These are phyloP conservation scores for Lamellibrachia luymesi DNA, from an alignment of 1,140 invertebrate genomes.

Conservation along the genomic window DNA sequence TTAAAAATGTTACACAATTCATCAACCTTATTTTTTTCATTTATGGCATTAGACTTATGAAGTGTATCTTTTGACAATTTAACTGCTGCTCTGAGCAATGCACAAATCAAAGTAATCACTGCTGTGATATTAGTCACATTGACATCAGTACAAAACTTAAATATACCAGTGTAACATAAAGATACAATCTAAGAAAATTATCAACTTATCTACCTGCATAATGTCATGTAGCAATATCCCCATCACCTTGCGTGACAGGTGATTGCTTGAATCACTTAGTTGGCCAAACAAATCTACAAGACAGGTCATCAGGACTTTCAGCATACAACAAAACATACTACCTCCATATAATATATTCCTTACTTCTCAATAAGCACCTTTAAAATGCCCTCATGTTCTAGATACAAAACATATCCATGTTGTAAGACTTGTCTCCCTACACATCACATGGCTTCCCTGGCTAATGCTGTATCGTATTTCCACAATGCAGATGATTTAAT, in stretches of 20 bases:
- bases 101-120: background rate
- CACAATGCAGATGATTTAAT: no score
- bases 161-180: background rate
- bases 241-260: conserved; percentile 63
- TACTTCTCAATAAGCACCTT: background rate
- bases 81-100: background rate
- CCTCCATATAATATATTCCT: background rate
- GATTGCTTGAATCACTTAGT: conserved; percentile 68
- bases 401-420: background rate
- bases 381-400: background rate
- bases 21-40: no score
- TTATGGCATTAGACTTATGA: no score
- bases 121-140: background rate
- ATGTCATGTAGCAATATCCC: conserved; percentile 59
- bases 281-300: conserved; percentile 62
- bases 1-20: no score
- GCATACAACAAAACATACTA: background rate
- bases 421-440: background rate
- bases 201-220: conserved; percentile 37
- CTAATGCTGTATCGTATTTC: background rate
- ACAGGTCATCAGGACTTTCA: background rate
- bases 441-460: background rate
- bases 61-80: background rate
- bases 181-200: background rate
- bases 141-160: background rate